Conservation (phyloP, 2,797 vertebrate species). For the Cyclura pinguis region DNA sequence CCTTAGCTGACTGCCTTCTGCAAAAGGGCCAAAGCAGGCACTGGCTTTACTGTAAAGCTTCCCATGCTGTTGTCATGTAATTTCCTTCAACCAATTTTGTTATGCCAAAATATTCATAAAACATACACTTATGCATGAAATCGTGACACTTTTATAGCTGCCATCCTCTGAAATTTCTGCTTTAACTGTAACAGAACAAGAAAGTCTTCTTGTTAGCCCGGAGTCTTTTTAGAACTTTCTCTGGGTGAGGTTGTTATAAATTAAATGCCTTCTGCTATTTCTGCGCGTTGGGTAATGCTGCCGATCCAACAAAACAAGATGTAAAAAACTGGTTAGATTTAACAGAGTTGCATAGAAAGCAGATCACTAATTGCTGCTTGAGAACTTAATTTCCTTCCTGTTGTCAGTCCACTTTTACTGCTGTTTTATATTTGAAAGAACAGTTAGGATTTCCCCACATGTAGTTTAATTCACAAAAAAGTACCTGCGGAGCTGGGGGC, state of each 20-base stretch:
- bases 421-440: background rate
- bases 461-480: background rate
- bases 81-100: background rate
- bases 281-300: background rate
- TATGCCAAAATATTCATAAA: background rate
- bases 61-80: background rate
- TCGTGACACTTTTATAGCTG: background rate
- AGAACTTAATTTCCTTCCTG: background rate
- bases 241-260: background rate
- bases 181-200: background rate
- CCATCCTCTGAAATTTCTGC: background rate
- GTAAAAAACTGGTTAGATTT: background rate
- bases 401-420: background rate
- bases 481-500: background rate
- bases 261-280: background rate
- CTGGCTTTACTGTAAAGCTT: background rate
- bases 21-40: background rate
- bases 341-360: background rate
- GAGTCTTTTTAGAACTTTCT: background rate
- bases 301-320: constrained; percentile 5
- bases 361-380: background rate
- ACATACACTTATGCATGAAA: background rate
- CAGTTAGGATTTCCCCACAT: background rate
- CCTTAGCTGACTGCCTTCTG: background rate
- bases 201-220: background rate